Base-by-base conservation (phyloP, 2,888 invertebrate genomes). In the Sclerodermus sp. region DNA sequence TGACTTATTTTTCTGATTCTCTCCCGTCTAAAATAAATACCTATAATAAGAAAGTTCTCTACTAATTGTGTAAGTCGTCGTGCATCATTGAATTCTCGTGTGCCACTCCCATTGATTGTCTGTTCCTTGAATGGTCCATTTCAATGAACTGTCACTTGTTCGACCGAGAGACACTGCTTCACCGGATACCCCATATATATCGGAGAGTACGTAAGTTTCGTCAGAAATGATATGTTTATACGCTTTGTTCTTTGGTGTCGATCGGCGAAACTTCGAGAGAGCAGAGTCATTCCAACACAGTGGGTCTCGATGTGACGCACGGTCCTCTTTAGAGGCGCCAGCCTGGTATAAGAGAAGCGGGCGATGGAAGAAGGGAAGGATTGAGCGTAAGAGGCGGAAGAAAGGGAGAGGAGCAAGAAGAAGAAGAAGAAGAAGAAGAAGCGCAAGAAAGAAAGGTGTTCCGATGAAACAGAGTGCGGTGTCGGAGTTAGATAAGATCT, bases 401-500 rank as follows among this genome's bases (percentile, higher is more conserved):
- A 55, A 50, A 47, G 30, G 18, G 15, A 44, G 29, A 55, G 46
- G 36, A 49, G 37, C 10, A 44, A 54, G 53, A 54, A 53, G 52
- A 39, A 55, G 53, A 47, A 53, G 39, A 47, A 36, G 47, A 44
- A 49, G 47, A 55, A 49, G 56, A 55, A 48, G 54, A 62, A 4
- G 13, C 34, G 12, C 4, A 50, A 53, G 50, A 52, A 50, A 59
- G 55, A 59, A 60, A 63, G 63, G 64, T 66, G 68, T 63, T 66
- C 58, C 64, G 60, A 58, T 57, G 60, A 67, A 67, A 64, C 63
- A 59, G 50, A 66, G 53, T 55, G 64, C 63, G 53, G 66, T 67
- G 65, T 63, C 52, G 65, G 60, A 62, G 60, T 55, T 58, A 63
- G 71, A 74, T 74, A 73, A 68, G 65, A 74, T 74, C 74, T 71